Base-by-base conservation (phyloP, 2,113 vertebrate genomes). In the Hippocampus zosterae region DNA sequence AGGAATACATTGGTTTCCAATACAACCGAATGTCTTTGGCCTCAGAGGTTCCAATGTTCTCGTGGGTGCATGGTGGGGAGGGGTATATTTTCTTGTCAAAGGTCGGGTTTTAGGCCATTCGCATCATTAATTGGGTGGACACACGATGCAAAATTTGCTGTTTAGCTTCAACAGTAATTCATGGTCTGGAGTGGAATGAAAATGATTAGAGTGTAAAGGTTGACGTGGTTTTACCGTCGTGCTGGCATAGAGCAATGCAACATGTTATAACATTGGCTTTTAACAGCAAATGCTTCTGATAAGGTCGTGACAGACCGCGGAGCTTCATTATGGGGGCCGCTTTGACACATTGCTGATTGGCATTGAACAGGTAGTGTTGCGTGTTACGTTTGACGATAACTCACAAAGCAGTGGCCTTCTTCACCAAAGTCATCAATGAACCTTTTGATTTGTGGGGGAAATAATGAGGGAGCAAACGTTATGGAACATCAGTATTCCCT, bases 221-320 rank as follows among this genome's bases (percentile, higher is more conserved):
- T 52, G 41, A 2, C 7, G 12, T 19, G 8, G 57, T 69, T 67
- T 53, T 15, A 60, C 57, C 76, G 60, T 70, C 69, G 69, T 84
- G 75, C 84, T 85, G 84, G 77, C 80, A 83, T 85, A 88, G 82
- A 84, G 82, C 84, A 88, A 84, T 88, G 81, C 79, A 85, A 86
- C 84, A 52, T 74, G 68, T 80, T 81, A 65, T 81, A 52, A 69
- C 75, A 79, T 87, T 84, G 75, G 75, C 65, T 61, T 67, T 68
- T 44, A 65, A 64, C 18, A 63, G 67, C 37, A 69, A 80, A 63
- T 29, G 27, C n/a, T 62, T 66, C 41, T 57, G 71, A 79, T 81
- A 71, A 72, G 75, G 71, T 67, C 61, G 33, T 74, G 59, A 76
- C 73, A 69, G 41, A 56, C 27, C 68, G 21, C 74, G 68, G 42